Conservation (phyloP, 2,113 vertebrate genomes). For the Lasiurus borealis region DNA sequence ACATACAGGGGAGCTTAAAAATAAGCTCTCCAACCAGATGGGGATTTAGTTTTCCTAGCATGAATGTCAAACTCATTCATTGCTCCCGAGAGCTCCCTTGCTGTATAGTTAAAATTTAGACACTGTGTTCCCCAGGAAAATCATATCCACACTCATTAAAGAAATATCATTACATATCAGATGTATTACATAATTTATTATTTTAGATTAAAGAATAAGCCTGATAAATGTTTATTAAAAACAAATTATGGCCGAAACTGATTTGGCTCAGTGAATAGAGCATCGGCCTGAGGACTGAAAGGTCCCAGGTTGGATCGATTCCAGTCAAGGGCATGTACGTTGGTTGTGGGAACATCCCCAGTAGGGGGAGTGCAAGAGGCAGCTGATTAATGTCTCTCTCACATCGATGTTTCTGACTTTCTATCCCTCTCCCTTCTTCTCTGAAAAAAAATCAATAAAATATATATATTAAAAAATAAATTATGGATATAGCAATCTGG, state of each 20-base stretch:
- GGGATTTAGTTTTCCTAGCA: constrained; percentile 32
- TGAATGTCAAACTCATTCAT: neutral
- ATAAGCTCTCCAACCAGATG: neutral
- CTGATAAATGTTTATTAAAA: constrained; percentile 15
- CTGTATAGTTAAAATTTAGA: constrained; percentile 43
- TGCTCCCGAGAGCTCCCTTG: neutral
- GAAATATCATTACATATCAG: neutral
- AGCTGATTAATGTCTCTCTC: no score
- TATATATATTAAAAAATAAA: neutral
- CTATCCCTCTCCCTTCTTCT: no score
- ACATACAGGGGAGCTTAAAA: constrained; percentile 9
- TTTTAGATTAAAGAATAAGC: neutral
- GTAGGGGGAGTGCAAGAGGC: no score
- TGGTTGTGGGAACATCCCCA: no score
- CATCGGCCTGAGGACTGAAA: no score
- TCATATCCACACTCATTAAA: neutral
- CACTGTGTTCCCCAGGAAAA: neutral
- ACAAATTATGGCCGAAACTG: neutral
- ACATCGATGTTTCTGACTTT: no score
- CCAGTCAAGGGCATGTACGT: no score
- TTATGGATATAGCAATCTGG: neutral
- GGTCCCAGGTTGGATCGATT: no score
- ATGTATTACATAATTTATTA: neutral
- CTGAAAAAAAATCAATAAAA: no score
- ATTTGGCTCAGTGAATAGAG: no score